Base-by-base conservation (phyloP, 1,140 invertebrate genomes). In the Macrobrachium nipponense region DNA sequence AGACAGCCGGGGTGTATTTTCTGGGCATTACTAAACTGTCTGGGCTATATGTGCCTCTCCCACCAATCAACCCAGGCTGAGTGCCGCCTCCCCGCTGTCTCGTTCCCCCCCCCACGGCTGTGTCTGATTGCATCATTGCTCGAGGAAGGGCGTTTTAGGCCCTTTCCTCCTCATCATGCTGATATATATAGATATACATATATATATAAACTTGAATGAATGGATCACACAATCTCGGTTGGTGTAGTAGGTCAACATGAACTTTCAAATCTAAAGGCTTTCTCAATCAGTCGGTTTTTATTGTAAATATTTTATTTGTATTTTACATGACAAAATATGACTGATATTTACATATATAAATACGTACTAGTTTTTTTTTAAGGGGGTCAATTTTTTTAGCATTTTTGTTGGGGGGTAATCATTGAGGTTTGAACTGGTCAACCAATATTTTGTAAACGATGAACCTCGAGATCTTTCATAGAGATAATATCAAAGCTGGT, bases 291-390 rank as follows among this genome's bases (percentile, higher is more conserved):
- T 51, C 75, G 44, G n/a, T 80, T 76, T 80, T 18, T 83, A 61
- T 83, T 83, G 82, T 83, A 83, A 62, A 83, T 83, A 83, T 23
- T 60, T 60, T 6, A n/a, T 70, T 70, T 70, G 23, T 70, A 27
- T 70, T 70, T 15, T 70, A 70, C 15, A 70, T 70, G 68, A n/a
- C 18, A 36, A 70, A 70, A 70, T 10, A 23, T 73, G 18, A 73
- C 44, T 36, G 70, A 43, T 73, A n/a, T 73, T 36, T 73, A 73
- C 44, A 73, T 73, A 73, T 73, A 73, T 73, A 73, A 36, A 23
- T 23, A 73, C n/a, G 23, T 36, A 4, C 20, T 36, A 3, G 3
- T 72, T 23, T 36, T 73, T 64, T 73, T 64, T 83, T 62, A 60
- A 62, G 17, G 61, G 77, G 58, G 64, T 77, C 27, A 77, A 77